phyloP scores from a whole-genome alignment of 64 coral and sea anemone genomes.

The Acropora yongei region DNA sequence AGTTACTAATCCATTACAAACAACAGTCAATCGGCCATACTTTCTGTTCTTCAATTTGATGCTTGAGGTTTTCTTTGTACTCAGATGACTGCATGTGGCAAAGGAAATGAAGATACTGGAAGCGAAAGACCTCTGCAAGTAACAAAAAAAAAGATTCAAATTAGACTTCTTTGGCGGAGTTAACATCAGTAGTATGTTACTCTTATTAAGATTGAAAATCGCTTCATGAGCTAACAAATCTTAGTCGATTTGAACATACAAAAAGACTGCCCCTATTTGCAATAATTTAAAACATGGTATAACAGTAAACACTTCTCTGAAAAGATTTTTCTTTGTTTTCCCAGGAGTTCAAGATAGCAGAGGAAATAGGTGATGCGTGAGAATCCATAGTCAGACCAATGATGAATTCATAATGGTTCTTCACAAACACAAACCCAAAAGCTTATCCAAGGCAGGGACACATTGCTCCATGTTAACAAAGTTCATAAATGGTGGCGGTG shows the following conservation, averaged over 20 bases:
- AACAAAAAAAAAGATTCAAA: background rate
- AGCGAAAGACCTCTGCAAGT: conserved; percentile 48
- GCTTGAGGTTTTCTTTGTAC: conserved; percentile 65
- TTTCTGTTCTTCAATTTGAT: conserved; percentile 60
- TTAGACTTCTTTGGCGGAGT: too few relatives aligned
- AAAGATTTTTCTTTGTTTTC: background rate
- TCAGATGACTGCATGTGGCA: conserved; percentile 56
- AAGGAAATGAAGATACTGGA: conserved; percentile 65
- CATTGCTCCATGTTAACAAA: conserved; percentile 36
- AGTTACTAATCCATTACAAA: background rate
- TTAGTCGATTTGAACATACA: too few relatives aligned
- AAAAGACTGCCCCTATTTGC: too few relatives aligned
- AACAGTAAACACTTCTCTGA: background rate
- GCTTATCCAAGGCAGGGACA: conserved; percentile 61
- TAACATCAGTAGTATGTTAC: too few relatives aligned
- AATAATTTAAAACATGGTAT: too few relatives aligned
- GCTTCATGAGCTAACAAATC: too few relatives aligned
- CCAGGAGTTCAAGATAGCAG: background rate
- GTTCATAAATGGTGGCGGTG: conserved; percentile 59
- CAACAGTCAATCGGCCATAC: background rate
- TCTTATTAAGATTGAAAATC: too few relatives aligned
- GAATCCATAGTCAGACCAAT: background rate
- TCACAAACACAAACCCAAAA: conserved; percentile 58
- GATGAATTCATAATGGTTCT: too few relatives aligned
- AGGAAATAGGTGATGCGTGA: background rate